phyloP scores from a whole-genome alignment of 2,113 vertebrate genomes.

The Lycaon pictus region DNA sequence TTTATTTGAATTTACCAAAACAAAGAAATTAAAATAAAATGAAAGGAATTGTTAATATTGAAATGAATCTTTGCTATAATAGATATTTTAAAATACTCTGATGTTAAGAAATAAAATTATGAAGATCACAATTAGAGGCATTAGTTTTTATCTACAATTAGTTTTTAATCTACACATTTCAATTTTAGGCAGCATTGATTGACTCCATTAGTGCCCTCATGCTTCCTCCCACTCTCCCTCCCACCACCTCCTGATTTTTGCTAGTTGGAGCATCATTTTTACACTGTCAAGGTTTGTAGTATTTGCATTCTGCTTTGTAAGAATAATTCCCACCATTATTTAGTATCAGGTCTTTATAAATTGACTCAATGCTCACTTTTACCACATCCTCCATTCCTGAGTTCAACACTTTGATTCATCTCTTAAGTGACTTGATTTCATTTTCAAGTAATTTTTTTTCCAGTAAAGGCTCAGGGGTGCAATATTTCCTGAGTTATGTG shows the following conservation, averaged over 20 bases:
- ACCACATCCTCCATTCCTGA: conserved; percentile 13
- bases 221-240: not conserved
- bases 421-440: conserved; percentile 50
- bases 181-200: not conserved
- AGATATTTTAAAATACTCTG: not conserved
- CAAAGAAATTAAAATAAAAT: conserved; percentile 59
- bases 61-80: conserved; percentile 11
- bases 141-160: not conserved
- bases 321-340: conserved; percentile 8
- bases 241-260: conserved; percentile 10
- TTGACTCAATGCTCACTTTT: not conserved
- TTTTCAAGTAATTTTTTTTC: conserved; percentile 40
- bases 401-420: conserved; percentile 20
- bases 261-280: conserved; percentile 24
- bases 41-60: not conserved
- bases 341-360: not conserved
- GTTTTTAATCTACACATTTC: not conserved
- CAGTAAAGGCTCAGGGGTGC: not conserved
- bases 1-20: conserved; percentile 61
- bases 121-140: conserved; percentile 8
- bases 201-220: not conserved
- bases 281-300: not conserved
- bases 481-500: conserved; percentile 34
- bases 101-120: conserved; percentile 44
- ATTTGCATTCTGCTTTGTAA: conserved; percentile 15